These are phyloP conservation scores for Dasypus novemcinctus DNA, from an alignment of 2,113 vertebrate species.

Conservation along the genomic window DNA sequence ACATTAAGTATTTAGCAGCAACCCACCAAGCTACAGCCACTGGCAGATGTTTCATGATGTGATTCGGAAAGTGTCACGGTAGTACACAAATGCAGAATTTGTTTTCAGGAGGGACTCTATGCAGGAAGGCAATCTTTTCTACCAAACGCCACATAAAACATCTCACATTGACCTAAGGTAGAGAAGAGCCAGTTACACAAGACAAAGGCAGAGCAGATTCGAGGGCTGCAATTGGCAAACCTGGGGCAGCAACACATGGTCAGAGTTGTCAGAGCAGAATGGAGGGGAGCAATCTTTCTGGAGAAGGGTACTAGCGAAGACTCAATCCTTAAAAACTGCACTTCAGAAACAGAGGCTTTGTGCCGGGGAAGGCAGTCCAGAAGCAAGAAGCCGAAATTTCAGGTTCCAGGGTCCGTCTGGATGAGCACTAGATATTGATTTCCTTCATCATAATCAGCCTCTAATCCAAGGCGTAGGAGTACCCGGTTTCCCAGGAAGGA, in stretches of 20 bases:
- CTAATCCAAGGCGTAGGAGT: neutral
- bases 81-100: neutral
- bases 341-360: neutral
- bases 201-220: neutral
- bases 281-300: neutral
- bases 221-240: neutral
- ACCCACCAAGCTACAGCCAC: slow-evolving; percentile 9
- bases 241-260: neutral
- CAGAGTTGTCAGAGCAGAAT: neutral
- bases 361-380: no score
- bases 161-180: neutral
- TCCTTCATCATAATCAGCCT: neutral
- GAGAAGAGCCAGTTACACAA: neutral
- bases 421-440: neutral
- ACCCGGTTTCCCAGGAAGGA: neutral
- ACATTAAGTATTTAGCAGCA: slow-evolving; percentile 62
- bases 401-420: neutral
- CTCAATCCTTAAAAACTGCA: neutral
- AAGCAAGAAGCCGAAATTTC: neutral
- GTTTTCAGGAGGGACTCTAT: slow-evolving; percentile 22
- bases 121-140: neutral
- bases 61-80: slow-evolving; percentile 28
- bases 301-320: neutral
- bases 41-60: slow-evolving; percentile 27
- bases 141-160: neutral